phyloP scores from a whole-genome alignment of 2,888 invertebrate genomes.

The Mythimna vitellina region DNA sequence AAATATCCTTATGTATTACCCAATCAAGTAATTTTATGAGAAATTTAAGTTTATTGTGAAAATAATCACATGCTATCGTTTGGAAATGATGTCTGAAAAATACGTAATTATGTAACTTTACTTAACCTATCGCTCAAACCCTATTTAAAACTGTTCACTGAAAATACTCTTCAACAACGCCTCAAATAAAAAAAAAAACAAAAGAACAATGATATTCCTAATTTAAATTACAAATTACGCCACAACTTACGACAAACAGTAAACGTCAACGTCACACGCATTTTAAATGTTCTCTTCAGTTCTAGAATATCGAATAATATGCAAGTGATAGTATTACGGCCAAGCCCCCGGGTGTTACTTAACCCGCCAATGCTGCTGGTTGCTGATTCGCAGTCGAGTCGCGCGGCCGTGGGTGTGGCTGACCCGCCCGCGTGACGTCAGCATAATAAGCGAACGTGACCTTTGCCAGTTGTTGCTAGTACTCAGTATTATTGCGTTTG shows the following conservation, averaged over 20 bases:
- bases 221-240: conserved; percentile 35
- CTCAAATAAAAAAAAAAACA: not conserved
- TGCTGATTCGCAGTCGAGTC: conserved; percentile 45
- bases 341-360: conserved; percentile 44
- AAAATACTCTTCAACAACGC: not conserved
- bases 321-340: conserved; percentile 16
- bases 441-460: conserved; percentile 35
- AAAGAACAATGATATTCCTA: conserved; percentile 22
- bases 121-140: too few species aligned
- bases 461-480: conserved; percentile 38
- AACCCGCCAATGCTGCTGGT: conserved; percentile 24
- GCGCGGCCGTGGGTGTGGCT: conserved; percentile 61
- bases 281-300: conserved; percentile 19
- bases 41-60: not conserved
- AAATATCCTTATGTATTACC: conserved; percentile 10
- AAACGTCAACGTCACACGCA: conserved; percentile 5
- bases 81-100: not conserved
- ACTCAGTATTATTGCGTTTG: conserved; percentile 3
- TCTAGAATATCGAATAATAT: conserved; percentile 42
- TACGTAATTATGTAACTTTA: too few species aligned
- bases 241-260: not conserved
- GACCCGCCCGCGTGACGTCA: conserved; percentile 64
- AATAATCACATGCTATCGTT: not conserved
- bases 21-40: not conserved
- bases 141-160: not conserved